These are phyloP conservation scores for Apus apus DNA, from an alignment of 2,113 vertebrate species.

Conservation along the genomic window DNA sequence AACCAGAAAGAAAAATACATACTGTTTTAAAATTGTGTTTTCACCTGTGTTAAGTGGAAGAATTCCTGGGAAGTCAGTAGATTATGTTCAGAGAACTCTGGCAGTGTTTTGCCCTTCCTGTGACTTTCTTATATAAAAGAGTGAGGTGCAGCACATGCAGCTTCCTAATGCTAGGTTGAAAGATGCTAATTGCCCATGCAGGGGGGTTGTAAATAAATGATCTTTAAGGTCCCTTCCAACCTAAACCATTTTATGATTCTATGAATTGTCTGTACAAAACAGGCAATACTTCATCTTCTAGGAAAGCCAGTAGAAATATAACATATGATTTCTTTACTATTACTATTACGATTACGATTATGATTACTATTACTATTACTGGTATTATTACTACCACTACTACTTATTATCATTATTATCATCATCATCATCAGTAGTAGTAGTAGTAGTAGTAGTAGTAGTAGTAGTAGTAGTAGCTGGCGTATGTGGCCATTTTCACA, in stretches of 20 bases:
- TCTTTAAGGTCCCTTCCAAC: no score
- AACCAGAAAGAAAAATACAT: background rate
- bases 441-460: no score
- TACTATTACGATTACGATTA: no score
- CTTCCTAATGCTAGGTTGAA: background rate
- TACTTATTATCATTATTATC: no score
- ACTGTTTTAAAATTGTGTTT: background rate
- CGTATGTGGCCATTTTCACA: background rate
- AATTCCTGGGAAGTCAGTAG: background rate
- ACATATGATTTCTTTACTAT: no score
- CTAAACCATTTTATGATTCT: no score
- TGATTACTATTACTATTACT: no score
- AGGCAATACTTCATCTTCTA: background rate
- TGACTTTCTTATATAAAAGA: background rate
- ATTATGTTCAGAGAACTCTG: background rate
- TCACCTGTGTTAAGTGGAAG: background rate
- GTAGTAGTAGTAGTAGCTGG: background rate
- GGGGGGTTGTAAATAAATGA: no score
- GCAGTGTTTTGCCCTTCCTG: background rate
- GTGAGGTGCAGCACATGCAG: background rate
- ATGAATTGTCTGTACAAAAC: background rate
- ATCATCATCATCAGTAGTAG: no score
- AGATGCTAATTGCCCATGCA: background rate
- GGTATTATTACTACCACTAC: no score
- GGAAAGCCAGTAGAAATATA: background rate